Percentiles rank a stretch among this genome's conserved stretches.
Evolutionary conservation across 2,113 vertebrate species (phyloP).

Genomic region (Callopanchax toddi): DNA sequence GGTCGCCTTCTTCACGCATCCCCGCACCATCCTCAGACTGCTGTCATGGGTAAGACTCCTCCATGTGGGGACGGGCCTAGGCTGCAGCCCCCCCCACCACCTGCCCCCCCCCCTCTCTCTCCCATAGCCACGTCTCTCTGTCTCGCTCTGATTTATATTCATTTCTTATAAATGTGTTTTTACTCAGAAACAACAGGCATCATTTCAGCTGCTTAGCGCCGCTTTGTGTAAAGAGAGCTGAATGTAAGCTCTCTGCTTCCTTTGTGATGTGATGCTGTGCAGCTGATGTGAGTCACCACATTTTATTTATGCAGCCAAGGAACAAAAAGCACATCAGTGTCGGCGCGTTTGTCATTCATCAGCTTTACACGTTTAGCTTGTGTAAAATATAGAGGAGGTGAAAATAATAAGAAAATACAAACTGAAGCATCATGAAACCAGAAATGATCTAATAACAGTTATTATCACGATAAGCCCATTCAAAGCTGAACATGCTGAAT

Average conservation of each 20-base stretch:
- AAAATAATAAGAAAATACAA: background rate
- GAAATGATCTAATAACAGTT: too few relatives aligned
- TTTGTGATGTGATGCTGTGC: conserved; percentile 25
- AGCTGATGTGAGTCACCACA: conserved; percentile 42
- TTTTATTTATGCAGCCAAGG: background rate
- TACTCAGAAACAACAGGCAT: background rate
- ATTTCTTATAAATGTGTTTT: background rate
- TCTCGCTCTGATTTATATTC: too few relatives aligned
- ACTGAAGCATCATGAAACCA: background rate
- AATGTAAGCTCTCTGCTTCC: conserved; percentile 12
- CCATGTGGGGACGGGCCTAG: conserved; percentile 1
- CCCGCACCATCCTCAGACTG: conserved; percentile 73
- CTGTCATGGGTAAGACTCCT: conserved; percentile 70
- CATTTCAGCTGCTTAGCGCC: conserved; percentile 18
- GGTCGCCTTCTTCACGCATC: conserved; percentile 75
- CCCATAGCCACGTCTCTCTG: too few relatives aligned
- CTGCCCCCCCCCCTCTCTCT: too few relatives aligned
- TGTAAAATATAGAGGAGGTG: background rate
- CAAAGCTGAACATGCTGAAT: too few relatives aligned
- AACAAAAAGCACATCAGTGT: conserved; percentile 8
- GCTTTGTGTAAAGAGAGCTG: conserved; percentile 43
- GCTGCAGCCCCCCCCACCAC: too few relatives aligned
- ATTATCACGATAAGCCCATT: too few relatives aligned
- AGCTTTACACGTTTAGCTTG: background rate
- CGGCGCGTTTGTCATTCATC: background rate